Evolutionary conservation across 2,888 invertebrate genomes (phyloP).

Genomic region (Nemoura dubitans): DNA sequence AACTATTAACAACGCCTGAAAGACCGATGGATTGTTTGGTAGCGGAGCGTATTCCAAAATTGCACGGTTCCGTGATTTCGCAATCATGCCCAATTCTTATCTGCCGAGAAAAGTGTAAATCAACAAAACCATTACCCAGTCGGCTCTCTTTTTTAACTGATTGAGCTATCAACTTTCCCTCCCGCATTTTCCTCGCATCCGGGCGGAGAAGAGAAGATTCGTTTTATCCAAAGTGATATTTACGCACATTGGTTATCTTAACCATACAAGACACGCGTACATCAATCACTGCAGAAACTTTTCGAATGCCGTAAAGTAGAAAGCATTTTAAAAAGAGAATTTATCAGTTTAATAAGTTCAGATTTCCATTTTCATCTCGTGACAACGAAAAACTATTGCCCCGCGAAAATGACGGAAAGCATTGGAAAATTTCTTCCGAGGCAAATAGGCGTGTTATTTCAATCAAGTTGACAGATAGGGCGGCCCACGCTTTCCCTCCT

Average conservation of each 20-base stretch:
- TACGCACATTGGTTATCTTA: constrained; percentile 8
- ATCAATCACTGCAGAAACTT: constrained; percentile 16
- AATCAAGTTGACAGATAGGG: background rate
- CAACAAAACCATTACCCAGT: background rate
- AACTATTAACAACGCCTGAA: background rate
- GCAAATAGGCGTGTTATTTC: background rate
- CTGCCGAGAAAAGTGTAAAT: background rate
- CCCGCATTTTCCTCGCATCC: background rate
- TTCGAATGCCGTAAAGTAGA: background rate
- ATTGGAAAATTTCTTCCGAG: background rate
- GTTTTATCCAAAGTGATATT: constrained; percentile 9
- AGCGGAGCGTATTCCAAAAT: background rate
- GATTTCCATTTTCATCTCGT: background rate
- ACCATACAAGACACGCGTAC: background rate
- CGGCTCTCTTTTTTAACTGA: background rate
- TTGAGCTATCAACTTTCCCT: background rate
- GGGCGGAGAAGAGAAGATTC: background rate
- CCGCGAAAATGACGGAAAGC: background rate
- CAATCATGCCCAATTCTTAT: constrained; percentile 1
- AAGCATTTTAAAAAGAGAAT: background rate
- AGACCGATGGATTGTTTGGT: background rate
- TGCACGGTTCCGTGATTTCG: constrained; percentile 13
- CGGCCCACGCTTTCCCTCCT: background rate
- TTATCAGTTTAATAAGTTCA: background rate
- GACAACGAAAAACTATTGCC: background rate